Evolutionary conservation across 2,888 invertebrate species (phyloP).

Genomic region (Thecophora atra): DNA sequence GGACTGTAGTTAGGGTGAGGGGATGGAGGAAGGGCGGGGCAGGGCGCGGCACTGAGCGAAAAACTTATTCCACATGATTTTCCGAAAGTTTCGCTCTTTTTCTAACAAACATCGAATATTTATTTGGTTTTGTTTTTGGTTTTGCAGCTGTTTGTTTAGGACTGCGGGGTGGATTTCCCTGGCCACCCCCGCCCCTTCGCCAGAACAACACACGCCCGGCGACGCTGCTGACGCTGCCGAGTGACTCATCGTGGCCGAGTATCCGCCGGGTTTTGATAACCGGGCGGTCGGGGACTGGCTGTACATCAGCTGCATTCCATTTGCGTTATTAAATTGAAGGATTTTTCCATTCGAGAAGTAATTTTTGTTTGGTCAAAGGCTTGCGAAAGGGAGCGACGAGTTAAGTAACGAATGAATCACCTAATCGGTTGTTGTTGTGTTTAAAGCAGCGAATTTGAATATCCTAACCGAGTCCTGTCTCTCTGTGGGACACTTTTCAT

Average conservation of each 20-base stretch:
- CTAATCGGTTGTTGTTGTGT: too few relatives aligned
- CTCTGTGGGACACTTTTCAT: neutral
- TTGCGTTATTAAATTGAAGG: slow-evolving; percentile 37
- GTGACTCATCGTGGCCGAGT: slow-evolving; percentile 28
- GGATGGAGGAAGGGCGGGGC: neutral
- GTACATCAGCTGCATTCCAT: slow-evolving; percentile 36
- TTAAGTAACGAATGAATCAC: too few relatives aligned
- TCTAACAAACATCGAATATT: slow-evolving; percentile 9
- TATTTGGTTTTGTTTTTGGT: neutral
- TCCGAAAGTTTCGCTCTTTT: slow-evolving; percentile 3
- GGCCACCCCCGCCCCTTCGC: slow-evolving; percentile 1
- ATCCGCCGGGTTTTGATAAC: slow-evolving; percentile 10
- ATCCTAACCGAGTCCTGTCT: too few relatives aligned
- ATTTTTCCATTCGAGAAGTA: slow-evolving; percentile 11
- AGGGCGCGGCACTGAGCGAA: neutral
- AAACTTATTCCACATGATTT: slow-evolving; percentile 10
- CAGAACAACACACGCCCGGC: neutral
- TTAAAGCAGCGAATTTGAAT: too few relatives aligned
- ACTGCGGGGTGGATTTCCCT: slow-evolving; percentile 2
- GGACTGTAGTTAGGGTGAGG: slow-evolving; percentile 1
- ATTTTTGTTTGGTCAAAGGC: neutral
- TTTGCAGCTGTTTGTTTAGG: neutral
- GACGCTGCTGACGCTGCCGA: neutral
- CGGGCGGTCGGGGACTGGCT: neutral
- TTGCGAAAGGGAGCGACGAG: neutral